Evolutionary conservation across 2,113 vertebrate species (phyloP).

Genomic region (Callionymus lyra): DNA sequence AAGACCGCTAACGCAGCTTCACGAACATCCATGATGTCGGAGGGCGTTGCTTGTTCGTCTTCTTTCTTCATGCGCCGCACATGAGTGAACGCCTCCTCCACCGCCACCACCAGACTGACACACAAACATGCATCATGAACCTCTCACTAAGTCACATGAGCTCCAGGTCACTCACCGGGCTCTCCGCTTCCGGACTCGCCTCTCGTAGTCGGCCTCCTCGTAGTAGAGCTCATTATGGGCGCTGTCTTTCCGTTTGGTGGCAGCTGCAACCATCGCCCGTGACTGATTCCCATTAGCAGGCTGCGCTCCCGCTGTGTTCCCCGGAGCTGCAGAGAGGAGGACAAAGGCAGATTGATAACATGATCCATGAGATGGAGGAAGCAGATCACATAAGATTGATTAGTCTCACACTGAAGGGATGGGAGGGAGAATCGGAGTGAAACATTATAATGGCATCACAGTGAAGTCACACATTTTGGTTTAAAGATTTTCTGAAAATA

Average conservation of each 20-base stretch:
- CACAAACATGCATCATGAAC: conserved; percentile 1
- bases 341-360: conserved; percentile 30
- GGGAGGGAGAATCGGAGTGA: too few relatives aligned
- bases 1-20: conserved; percentile 92
- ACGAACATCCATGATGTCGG: conserved; percentile 89
- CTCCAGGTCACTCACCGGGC: conserved; percentile 71
- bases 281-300: conserved; percentile 74
- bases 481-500: too few relatives aligned
- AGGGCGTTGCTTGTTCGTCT: conserved; percentile 80
- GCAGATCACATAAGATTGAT: conserved; percentile 23
- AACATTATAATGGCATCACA: too few relatives aligned
- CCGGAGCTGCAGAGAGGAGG: conserved; percentile 36
- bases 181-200: conserved; percentile 83
- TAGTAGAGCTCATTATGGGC: conserved; percentile 92
- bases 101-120: conserved; percentile 84
- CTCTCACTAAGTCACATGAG: not conserved
- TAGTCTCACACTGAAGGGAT: not conserved
- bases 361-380: conserved; percentile 8
- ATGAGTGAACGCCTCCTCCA: conserved; percentile 93
- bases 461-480: too few relatives aligned
- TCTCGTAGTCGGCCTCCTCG: conserved; percentile 89
- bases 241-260: conserved; percentile 76
- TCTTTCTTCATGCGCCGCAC: conserved; percentile 86
- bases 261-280: conserved; percentile 79
- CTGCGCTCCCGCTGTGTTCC: conserved; percentile 68